phyloP scores from a whole-genome alignment of 2,797 vertebrate species.

The Pachyuromys duprasi region DNA sequence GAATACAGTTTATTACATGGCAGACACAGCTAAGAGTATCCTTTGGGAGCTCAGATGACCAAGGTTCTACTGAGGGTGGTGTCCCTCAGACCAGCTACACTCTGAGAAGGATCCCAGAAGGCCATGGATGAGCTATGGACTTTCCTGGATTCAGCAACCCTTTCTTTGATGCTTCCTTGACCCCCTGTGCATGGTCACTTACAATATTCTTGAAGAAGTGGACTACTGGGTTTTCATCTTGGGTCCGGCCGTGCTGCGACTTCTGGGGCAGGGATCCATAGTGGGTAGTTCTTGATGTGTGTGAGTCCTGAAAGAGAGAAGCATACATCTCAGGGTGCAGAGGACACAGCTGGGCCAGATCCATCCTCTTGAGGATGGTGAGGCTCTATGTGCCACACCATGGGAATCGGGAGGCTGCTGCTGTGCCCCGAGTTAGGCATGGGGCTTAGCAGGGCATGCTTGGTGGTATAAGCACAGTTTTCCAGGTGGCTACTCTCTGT shows the following conservation, averaged over 20 bases:
- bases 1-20: fast-evolving
- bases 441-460: fast-evolving
- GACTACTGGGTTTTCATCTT: constrained; percentile 95
- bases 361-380: neutral
- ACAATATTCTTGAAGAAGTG: constrained; percentile 99
- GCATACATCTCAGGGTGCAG: neutral
- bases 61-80: neutral
- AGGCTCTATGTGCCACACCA: neutral
- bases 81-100: neutral
- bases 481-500: neutral
- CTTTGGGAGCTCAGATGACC: neutral
- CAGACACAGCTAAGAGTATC: fast-evolving
- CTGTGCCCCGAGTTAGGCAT: fast-evolving
- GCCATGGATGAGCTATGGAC: fast-evolving
- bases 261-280: constrained; percentile 93
- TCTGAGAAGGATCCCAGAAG: too few species aligned
- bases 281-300: constrained; percentile 87
- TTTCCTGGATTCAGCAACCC: fast-evolving
- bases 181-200: constrained; percentile 83
- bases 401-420: neutral
- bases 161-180: fast-evolving
- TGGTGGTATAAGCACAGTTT: fast-evolving
- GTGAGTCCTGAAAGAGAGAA: constrained; percentile 87
- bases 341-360: fast-evolving
- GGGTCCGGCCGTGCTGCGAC: constrained; percentile 93